Conservation (phyloP, 2,797 vertebrate genomes). For the Menidia menidia region DNA sequence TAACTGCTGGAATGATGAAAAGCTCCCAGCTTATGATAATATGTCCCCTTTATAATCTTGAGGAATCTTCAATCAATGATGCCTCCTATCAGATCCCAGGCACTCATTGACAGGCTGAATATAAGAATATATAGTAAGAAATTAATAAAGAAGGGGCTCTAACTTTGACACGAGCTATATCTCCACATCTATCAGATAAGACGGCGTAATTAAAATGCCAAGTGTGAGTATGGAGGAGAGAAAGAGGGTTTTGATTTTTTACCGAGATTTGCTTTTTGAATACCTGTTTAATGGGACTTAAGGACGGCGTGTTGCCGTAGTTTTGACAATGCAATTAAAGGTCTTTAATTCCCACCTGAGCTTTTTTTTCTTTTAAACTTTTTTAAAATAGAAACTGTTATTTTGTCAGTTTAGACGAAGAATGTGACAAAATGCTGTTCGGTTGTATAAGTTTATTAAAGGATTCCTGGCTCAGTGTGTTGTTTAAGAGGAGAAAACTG, state of each 20-base stretch:
- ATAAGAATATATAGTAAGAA: conserved; percentile 83
- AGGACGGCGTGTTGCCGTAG: conserved; percentile 55
- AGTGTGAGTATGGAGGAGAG: conserved; percentile 63
- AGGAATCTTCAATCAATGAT: conserved; percentile 80
- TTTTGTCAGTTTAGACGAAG: conserved; percentile 63
- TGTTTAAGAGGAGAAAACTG: conserved; percentile 23
- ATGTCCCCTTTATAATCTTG: conserved; percentile 67
- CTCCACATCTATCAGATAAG: conserved; percentile 85
- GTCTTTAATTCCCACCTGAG: conserved; percentile 72
- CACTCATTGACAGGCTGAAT: conserved; percentile 79
- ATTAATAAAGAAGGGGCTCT: conserved; percentile 82
- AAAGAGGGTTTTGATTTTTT: conserved; percentile 66
- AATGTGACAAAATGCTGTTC: conserved; percentile 46
- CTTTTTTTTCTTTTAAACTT: conserved; percentile 14
- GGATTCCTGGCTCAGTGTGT: conserved; percentile 35
- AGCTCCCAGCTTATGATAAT: conserved; percentile 69
- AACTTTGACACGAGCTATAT: conserved; percentile 81
- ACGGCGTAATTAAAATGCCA: conserved; percentile 87
- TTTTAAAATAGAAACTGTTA: not conserved
- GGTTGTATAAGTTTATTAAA: conserved; percentile 63
- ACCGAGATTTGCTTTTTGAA: conserved; percentile 75
- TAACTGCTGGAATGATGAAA: conserved; percentile 56
- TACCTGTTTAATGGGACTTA: conserved; percentile 72
- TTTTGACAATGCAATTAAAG: conserved; percentile 84
- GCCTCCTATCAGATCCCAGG: conserved; percentile 76